Evolutionary conservation across 2,113 vertebrate species (phyloP).

Genomic region (Petromus typicus): DNA sequence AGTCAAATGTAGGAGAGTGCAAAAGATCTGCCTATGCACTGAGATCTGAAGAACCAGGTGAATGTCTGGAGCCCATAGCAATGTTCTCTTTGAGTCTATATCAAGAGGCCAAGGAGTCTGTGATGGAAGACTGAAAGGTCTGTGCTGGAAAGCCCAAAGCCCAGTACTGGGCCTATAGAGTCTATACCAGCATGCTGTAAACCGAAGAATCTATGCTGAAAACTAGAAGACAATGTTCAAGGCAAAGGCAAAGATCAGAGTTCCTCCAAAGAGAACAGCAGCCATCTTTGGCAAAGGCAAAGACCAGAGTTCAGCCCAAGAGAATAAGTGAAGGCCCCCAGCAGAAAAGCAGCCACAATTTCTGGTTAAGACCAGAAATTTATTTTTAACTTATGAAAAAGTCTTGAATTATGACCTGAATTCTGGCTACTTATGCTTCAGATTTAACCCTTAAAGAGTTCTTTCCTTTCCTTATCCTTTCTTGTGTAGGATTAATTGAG

Average conservation of each 20-base stretch:
- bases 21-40: not conserved
- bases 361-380: too few relatives aligned
- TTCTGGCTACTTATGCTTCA: too few relatives aligned
- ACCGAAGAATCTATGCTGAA: not conserved
- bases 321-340: not conserved
- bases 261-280: not conserved
- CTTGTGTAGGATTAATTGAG: too few relatives aligned
- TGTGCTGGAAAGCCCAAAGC: not conserved
- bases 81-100: too few relatives aligned
- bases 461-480: too few relatives aligned
- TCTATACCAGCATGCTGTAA: not conserved
- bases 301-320: not conserved
- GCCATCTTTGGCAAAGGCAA: too few relatives aligned
- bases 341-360: not conserved
- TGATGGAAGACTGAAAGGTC: not conserved
- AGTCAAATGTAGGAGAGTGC: not conserved
- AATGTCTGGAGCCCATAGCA: not conserved
- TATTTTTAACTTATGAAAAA: too few relatives aligned
- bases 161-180: not conserved
- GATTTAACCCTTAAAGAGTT: too few relatives aligned
- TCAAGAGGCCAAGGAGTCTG: not conserved
- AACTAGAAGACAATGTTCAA: not conserved
- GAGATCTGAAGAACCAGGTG: not conserved
- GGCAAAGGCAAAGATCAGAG: not conserved
- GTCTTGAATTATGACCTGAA: too few relatives aligned